These are phyloP conservation scores for Cyclopterus lumpus DNA, from an alignment of 2,797 vertebrate genomes.

Conservation along the genomic window DNA sequence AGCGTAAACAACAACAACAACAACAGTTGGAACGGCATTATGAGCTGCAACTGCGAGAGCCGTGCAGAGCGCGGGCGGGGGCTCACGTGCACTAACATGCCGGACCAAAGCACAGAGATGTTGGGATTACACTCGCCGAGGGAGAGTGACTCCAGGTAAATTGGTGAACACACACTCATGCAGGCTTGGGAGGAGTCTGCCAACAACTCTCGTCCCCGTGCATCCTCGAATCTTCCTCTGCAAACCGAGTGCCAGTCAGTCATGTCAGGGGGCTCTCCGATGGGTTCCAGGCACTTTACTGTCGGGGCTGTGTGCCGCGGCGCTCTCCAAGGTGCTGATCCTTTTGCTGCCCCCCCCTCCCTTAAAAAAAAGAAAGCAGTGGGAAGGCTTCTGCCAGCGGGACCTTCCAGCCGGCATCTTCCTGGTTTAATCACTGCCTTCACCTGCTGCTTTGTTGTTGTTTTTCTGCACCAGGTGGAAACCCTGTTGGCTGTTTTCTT, in stretches of 20 bases:
- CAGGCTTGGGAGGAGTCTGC: background rate
- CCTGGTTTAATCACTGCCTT: background rate
- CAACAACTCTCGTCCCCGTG: background rate
- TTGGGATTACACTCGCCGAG: too few species aligned
- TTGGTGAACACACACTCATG: background rate
- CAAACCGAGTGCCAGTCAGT: background rate
- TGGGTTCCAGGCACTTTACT: slow-evolving; percentile 3
- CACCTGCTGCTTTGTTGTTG: background rate
- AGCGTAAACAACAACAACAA: background rate
- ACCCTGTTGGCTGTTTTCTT: background rate
- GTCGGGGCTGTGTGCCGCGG: background rate
- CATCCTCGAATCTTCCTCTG: background rate
- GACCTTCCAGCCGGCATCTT: background rate
- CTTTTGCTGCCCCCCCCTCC: background rate
- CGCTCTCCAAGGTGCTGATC: slow-evolving; percentile 10
- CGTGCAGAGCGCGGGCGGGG: too few species aligned
- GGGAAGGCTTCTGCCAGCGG: background rate
- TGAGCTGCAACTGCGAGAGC: too few species aligned
- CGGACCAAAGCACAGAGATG: too few species aligned
- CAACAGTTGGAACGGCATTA: background rate
- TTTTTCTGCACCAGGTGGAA: too few species aligned
- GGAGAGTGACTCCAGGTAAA: background rate
- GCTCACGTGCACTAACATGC: too few species aligned
- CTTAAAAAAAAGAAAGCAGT: background rate
- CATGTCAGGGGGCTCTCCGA: background rate